Conservation (phyloP, 2,797 vertebrate species). For the Macroramphosus scolopax region DNA sequence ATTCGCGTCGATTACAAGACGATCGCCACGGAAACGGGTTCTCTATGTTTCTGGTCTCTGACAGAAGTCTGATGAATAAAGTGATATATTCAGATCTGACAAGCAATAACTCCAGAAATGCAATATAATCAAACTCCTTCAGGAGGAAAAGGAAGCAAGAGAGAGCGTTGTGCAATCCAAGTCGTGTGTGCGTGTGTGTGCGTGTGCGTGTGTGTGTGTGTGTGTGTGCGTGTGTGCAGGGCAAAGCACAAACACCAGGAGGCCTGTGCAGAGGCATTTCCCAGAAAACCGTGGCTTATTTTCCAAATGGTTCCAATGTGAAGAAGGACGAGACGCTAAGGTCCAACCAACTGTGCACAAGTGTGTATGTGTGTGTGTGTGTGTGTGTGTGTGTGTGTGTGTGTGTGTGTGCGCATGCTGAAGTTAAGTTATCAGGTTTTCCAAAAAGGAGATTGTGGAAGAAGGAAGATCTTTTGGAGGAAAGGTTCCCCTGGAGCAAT, state of each 20-base stretch:
- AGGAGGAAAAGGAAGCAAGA: slow-evolving; percentile 40
- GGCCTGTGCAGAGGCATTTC: slow-evolving; percentile 70
- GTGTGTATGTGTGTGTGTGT: no score
- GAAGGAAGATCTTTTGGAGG: slow-evolving; percentile 35
- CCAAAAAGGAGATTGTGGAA: slow-evolving; percentile 54
- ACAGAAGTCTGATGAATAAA: neutral
- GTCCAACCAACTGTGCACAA: slow-evolving; percentile 18
- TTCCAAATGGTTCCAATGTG: slow-evolving; percentile 71
- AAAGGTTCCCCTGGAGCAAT: slow-evolving; percentile 39
- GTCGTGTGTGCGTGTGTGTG: slow-evolving; percentile 4
- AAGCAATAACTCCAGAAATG: slow-evolving; percentile 29
- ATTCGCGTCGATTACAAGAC: no score
- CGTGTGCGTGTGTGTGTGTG: slow-evolving; percentile 9
- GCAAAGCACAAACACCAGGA: slow-evolving; percentile 56
- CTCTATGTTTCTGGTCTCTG: slow-evolving; percentile 5
- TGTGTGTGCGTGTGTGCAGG: slow-evolving; percentile 11
- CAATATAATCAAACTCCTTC: slow-evolving; percentile 29
- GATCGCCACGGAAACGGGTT: no score
- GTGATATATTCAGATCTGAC: slow-evolving; percentile 24
- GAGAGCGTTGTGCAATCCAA: slow-evolving; percentile 52
- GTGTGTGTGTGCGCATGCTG: slow-evolving; percentile 5
- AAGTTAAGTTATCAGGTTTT: slow-evolving; percentile 39
- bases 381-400: slow-evolving; percentile 7
- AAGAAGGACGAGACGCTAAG: slow-evolving; percentile 64
- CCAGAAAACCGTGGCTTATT: slow-evolving; percentile 63